These are phyloP conservation scores for Dermochelys coriacea DNA, from an alignment of 2,797 vertebrate genomes.

Conservation along the genomic window DNA sequence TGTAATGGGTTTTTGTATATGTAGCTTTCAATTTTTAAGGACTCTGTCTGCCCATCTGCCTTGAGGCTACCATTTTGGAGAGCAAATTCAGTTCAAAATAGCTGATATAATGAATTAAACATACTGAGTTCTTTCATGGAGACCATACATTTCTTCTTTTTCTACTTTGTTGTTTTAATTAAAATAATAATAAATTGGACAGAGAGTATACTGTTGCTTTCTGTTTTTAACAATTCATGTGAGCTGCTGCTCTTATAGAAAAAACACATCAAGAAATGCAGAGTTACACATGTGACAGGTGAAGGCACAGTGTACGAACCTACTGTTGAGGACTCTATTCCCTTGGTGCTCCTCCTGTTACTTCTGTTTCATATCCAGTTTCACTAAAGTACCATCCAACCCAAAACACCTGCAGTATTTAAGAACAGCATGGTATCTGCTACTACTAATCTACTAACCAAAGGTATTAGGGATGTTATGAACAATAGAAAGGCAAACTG, in stretches of 20 bases:
- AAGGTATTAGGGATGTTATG: not conserved
- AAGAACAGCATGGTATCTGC: not conserved
- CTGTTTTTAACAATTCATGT: not conserved
- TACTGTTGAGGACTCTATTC: not conserved
- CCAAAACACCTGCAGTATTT: slow-evolving; percentile 1
- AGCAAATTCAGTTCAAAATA: slow-evolving; percentile 9
- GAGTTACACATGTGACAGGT: not conserved
- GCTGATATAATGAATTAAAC: not conserved
- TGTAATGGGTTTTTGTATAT: not conserved
- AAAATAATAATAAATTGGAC: not conserved
- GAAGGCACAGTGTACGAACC: not conserved
- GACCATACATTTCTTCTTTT: not conserved
- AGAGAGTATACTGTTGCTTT: slow-evolving; percentile 11
- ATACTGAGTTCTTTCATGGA: slow-evolving; percentile 7
- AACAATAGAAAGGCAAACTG: not conserved
- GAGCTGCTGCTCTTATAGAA: slow-evolving; percentile 26
- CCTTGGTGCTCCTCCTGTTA: not conserved
- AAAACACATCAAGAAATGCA: not conserved
- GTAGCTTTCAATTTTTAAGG: slow-evolving; percentile 23
- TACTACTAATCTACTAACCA: not conserved
- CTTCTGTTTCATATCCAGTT: not conserved
- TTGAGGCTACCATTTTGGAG: not conserved
- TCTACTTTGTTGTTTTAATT: not conserved
- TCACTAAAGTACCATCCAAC: not conserved
- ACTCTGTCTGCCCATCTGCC: not conserved